phyloP scores from a whole-genome alignment of 2,113 vertebrate genomes.

The Lipotes vexillifer region DNA sequence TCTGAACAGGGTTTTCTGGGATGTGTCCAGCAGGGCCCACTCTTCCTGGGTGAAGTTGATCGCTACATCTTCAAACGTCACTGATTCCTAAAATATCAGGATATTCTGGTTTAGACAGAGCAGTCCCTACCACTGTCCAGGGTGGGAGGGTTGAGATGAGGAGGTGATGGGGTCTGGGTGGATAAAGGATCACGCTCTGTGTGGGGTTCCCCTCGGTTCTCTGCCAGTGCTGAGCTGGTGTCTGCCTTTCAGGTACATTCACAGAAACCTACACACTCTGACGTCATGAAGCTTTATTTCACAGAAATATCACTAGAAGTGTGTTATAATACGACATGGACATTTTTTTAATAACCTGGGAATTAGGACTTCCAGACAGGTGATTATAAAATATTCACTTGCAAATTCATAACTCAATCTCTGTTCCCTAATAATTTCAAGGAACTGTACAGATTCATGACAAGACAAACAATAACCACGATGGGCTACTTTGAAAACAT shows the following conservation, averaged over 20 bases:
- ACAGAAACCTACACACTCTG: background rate
- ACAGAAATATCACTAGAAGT: background rate
- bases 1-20: background rate
- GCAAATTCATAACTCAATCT: background rate
- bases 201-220: background rate
- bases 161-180: background rate
- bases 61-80: background rate
- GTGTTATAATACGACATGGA: background rate
- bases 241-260: background rate
- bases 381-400: background rate
- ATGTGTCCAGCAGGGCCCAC: background rate
- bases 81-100: background rate
- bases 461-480: background rate
- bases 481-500: background rate
- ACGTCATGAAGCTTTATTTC: background rate
- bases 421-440: background rate
- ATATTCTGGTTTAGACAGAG: background rate
- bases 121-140: background rate
- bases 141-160: background rate
- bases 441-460: background rate
- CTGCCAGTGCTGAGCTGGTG: background rate
- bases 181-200: background rate
- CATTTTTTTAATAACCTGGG: background rate
- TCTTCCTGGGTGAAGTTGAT: background rate
- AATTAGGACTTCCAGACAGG: background rate